Evolutionary conservation across 2,113 vertebrate species (phyloP).

Genomic region (Oryzias melastigma): DNA sequence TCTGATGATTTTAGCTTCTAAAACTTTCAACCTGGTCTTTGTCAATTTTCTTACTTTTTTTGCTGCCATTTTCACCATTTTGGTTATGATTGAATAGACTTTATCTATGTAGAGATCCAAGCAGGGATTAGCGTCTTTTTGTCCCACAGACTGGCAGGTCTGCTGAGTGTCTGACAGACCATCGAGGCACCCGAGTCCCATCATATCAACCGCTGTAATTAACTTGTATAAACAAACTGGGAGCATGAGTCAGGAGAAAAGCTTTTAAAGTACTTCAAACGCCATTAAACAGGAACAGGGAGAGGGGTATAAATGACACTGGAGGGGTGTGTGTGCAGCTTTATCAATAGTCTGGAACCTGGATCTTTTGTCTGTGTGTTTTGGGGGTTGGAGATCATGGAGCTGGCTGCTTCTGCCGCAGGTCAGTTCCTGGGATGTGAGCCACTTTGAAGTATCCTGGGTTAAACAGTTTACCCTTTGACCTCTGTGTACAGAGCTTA

Average conservation of each 20-base stretch:
- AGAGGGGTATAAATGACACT: slow-evolving; percentile 36
- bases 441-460: slow-evolving; percentile 60
- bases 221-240: slow-evolving; percentile 80
- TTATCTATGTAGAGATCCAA: slow-evolving; percentile 24
- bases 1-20: neutral
- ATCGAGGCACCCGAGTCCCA: slow-evolving; percentile 63
- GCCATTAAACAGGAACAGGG: slow-evolving; percentile 69
- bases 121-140: slow-evolving; percentile 60
- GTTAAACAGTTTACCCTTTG: slow-evolving; percentile 59
- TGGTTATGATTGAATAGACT: slow-evolving; percentile 5
- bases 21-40: slow-evolving; percentile 1
- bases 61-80: neutral
- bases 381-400: slow-evolving; percentile 45
- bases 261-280: slow-evolving; percentile 79
- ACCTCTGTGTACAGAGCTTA: slow-evolving; percentile 45
- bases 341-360: slow-evolving; percentile 69
- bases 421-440: slow-evolving; percentile 39
- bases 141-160: slow-evolving; percentile 54
- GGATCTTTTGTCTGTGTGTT: slow-evolving; percentile 59
- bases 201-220: slow-evolving; percentile 71
- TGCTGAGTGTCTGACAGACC: slow-evolving; percentile 50
- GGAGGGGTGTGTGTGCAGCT: slow-evolving; percentile 39
- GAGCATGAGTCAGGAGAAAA: slow-evolving; percentile 58
- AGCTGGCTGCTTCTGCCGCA: slow-evolving; percentile 35
- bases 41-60: neutral